Evolutionary conservation across 2,113 vertebrate genomes (phyloP).

Genomic region (Typhlomys cinereus): DNA sequence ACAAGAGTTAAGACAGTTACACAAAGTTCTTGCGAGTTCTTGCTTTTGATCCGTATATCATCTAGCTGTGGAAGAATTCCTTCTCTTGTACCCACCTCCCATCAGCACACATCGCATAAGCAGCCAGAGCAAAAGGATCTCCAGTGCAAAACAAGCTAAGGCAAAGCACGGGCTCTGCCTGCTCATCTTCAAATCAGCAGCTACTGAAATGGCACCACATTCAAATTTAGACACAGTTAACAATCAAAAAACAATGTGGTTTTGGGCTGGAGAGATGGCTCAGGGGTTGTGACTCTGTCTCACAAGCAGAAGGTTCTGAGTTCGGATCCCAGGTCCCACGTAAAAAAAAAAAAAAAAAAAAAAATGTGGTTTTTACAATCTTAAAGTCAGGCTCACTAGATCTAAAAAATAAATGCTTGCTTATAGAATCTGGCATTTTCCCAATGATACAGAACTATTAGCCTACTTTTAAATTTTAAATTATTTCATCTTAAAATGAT

Average conservation of each 20-base stretch:
- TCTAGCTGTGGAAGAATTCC: neutral
- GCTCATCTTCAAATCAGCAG: conserved; percentile 25
- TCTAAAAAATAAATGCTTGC: conserved; percentile 8
- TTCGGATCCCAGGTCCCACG: no score
- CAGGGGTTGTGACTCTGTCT: no score
- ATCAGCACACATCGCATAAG: neutral
- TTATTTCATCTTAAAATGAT: conserved; percentile 53
- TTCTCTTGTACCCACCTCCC: conserved; percentile 31
- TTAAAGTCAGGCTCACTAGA: conserved; percentile 17
- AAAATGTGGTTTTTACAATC: neutral
- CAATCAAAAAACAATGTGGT: neutral
- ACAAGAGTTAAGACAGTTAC: no score
- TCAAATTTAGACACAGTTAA: conserved; percentile 31
- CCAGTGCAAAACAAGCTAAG: neutral
- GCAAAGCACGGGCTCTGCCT: neutral
- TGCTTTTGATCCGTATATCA: neutral
- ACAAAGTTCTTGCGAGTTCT: conserved; percentile 30
- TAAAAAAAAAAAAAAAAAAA: no score
- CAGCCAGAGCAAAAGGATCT: neutral
- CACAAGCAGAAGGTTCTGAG: no score
- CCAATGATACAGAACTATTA: conserved; percentile 20
- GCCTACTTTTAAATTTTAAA: conserved; percentile 41
- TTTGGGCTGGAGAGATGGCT: no score
- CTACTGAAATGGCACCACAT: neutral
- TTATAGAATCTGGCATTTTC: conserved; percentile 45